These are phyloP conservation scores for Macrophya annulata DNA, from an alignment of 2,888 invertebrate species.

Conservation along the genomic window DNA sequence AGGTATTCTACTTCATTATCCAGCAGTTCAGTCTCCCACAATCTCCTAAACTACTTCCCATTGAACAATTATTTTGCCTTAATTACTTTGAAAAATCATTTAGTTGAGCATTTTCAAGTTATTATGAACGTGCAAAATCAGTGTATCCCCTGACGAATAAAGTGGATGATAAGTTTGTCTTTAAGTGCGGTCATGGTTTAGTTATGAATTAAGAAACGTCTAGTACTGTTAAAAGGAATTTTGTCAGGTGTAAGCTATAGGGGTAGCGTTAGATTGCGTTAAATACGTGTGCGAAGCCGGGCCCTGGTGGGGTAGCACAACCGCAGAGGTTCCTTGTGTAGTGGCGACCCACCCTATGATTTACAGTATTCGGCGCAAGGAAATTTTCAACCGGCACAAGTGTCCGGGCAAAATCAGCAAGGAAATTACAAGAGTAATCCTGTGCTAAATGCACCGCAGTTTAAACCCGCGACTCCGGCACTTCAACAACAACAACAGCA, in stretches of 20 bases:
- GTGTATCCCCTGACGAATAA: constrained; percentile 26
- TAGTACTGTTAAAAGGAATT: constrained; percentile 69
- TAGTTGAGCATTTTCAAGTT: not conserved
- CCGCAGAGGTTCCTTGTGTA: constrained; percentile 80
- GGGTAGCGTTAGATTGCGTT: constrained; percentile 75
- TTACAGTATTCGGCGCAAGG: constrained; percentile 77
- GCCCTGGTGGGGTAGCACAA: constrained; percentile 79
- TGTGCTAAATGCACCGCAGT: constrained; percentile 53
- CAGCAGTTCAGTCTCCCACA: not conserved
- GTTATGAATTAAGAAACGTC: constrained; percentile 70
- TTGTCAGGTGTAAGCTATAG: constrained; percentile 74
- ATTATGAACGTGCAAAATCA: constrained; percentile 8
- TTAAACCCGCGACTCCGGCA: constrained; percentile 55
- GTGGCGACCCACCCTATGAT: constrained; percentile 79
- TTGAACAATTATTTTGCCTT: not conserved
- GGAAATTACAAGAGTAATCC: constrained; percentile 67
- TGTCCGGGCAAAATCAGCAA: constrained; percentile 66
- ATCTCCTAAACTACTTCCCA: not conserved
- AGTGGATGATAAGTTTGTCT: not conserved
- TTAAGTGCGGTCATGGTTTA: constrained; percentile 62
- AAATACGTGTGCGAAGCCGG: constrained; percentile 76
- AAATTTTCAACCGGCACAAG: constrained; percentile 69
- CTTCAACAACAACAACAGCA: constrained; percentile 60
- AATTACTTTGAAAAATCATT: not conserved
- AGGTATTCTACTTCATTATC: not conserved